Percentiles rank a stretch among this genome's conserved stretches.
Evolutionary conservation across 2,888 invertebrate species (phyloP).

Genomic region (Lasiommata megera): DNA sequence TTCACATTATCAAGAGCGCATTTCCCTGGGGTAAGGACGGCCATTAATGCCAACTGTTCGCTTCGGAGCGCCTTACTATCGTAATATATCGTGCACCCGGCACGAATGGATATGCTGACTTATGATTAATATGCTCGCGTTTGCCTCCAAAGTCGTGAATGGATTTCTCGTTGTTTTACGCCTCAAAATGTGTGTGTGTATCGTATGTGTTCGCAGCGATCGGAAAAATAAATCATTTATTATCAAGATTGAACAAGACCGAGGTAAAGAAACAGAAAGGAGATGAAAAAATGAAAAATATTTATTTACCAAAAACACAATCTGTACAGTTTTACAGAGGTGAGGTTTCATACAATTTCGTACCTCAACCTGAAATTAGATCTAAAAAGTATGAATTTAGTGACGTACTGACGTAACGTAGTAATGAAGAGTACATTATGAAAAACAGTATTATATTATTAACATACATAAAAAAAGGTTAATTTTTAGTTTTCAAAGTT

Average conservation of each 20-base stretch:
- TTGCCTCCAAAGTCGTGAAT: slow-evolving; percentile 5
- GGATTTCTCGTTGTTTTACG: slow-evolving; percentile 8
- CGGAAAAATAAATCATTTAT: slow-evolving; percentile 2
- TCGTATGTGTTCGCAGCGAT: background rate
- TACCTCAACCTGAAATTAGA: too few relatives aligned
- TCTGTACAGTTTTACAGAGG: too few relatives aligned
- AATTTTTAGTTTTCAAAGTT: too few relatives aligned
- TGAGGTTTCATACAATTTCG: background rate
- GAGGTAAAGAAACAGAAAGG: background rate
- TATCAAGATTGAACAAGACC: background rate
- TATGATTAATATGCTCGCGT: slow-evolving; percentile 41
- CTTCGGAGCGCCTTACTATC: slow-evolving; percentile 47
- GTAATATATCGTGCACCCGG: slow-evolving; percentile 46
- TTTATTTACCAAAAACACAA: too few relatives aligned
- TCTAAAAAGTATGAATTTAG: too few relatives aligned
- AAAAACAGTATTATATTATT: too few relatives aligned
- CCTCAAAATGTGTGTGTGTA: slow-evolving; percentile 1
- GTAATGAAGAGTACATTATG: too few relatives aligned
- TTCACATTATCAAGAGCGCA: slow-evolving; percentile 66
- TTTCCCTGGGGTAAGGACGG: slow-evolving; percentile 70
- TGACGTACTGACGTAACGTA: too few relatives aligned
- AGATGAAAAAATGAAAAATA: too few relatives aligned
- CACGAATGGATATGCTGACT: slow-evolving; percentile 38
- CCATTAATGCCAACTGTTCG: slow-evolving; percentile 79
- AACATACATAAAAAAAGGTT: too few relatives aligned